Evolutionary conservation across 2,888 invertebrate genomes (phyloP).

Genomic region (Cantharis flavilabris): DNA sequence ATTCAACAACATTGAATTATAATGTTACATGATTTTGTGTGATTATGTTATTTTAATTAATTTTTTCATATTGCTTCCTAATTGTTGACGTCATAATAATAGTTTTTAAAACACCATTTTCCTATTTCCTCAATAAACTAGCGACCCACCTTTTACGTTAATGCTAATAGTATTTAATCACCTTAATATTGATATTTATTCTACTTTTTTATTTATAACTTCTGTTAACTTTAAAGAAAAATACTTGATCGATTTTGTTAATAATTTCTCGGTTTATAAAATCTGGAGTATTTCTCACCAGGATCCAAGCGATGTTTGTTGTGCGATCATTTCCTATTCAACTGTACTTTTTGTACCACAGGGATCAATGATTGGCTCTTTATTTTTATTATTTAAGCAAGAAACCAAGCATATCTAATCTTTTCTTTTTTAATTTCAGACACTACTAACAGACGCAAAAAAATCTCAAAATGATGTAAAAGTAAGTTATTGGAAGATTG

Average conservation of each 20-base stretch:
- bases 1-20: background rate
- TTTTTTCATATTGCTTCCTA: background rate
- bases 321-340: background rate
- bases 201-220: background rate
- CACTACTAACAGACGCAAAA: conserved; percentile 80
- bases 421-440: conserved; percentile 61
- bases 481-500: conserved; percentile 60
- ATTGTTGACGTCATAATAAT: background rate
- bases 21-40: background rate
- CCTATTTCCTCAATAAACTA: conserved; percentile 6
- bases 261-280: background rate
- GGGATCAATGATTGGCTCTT: background rate
- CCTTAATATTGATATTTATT: background rate
- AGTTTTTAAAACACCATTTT: background rate
- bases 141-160: background rate
- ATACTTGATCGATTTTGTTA: background rate
- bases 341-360: no score
- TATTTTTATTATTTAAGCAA: background rate
- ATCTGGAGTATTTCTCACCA: background rate
- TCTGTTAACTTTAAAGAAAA: background rate
- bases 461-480: conserved; percentile 86
- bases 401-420: background rate
- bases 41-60: background rate
- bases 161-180: conserved; percentile 1
- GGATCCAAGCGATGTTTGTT: background rate